Conservation (phyloP, 2,888 invertebrate species). For the Brachyopa scutellaris region DNA sequence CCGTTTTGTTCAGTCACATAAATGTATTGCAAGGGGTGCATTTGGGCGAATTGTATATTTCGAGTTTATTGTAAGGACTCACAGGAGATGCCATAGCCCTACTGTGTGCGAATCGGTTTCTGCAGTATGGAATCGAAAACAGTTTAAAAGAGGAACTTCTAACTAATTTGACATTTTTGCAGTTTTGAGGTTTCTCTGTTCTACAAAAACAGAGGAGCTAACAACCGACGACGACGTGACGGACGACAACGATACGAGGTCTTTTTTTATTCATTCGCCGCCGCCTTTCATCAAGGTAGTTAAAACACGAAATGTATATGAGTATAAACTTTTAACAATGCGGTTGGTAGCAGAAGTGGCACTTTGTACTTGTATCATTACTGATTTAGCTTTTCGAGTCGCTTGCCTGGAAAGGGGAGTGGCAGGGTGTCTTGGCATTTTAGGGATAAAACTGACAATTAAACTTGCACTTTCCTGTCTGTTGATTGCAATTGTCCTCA, state of each 20-base stretch:
- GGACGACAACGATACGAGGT: background rate
- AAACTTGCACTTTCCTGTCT: constrained; percentile 51
- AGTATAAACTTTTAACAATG: constrained; percentile 64
- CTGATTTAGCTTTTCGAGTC: constrained; percentile 32
- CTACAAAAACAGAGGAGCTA: constrained; percentile 8
- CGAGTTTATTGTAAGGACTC: constrained; percentile 5
- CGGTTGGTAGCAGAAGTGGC: constrained; percentile 15
- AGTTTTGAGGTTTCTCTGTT: constrained; percentile 27
- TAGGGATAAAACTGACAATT: constrained; percentile 38
- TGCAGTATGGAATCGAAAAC: constrained; percentile 3
- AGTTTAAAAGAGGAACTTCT: constrained; percentile 3
- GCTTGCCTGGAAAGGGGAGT: background rate
- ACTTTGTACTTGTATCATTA: background rate
- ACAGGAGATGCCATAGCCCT: background rate
- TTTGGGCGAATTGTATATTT: background rate
- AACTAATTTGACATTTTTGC: constrained; percentile 41
- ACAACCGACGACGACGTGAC: too few species aligned
- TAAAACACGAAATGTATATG: constrained; percentile 43
- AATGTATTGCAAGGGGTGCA: constrained; percentile 45
- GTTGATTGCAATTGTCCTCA: background rate
- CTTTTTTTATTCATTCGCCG: constrained; percentile 10
- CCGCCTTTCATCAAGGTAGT: background rate
- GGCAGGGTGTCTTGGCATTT: too few species aligned
- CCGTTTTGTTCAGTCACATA: constrained; percentile 28
- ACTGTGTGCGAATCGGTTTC: background rate